phyloP scores from a whole-genome alignment of 1,140 invertebrate genomes.

The Eupeodes corollae region DNA sequence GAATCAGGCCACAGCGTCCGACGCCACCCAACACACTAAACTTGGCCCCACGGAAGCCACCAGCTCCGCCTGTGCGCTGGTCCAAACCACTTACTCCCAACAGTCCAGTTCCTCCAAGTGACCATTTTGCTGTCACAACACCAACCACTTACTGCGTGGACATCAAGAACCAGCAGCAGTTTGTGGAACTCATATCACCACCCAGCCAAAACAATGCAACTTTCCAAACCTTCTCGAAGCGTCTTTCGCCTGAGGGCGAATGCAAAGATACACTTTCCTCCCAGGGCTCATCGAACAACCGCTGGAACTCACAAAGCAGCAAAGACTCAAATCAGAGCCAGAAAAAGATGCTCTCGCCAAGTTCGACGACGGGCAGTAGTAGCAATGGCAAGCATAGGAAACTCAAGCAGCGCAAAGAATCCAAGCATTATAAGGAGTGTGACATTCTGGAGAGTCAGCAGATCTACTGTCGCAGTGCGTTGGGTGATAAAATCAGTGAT shows the following conservation, averaged over 20 bases:
- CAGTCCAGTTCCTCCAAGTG: constrained; percentile 50
- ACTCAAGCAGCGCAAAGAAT: constrained; percentile 42
- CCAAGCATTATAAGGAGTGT: constrained; percentile 63
- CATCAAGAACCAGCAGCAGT: constrained; percentile 42
- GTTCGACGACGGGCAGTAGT: constrained; percentile 3
- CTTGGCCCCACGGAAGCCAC: constrained; percentile 45
- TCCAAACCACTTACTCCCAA: constrained; percentile 45
- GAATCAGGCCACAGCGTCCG: constrained; percentile 53
- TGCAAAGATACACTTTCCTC: constrained; percentile 39
- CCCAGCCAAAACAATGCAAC: constrained; percentile 26
- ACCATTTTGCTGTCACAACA: constrained; percentile 69
- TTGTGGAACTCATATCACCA: constrained; percentile 35
- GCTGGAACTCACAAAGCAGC: constrained; percentile 21
- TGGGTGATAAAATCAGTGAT: constrained; percentile 85
- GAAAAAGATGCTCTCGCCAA: constrained; percentile 23
- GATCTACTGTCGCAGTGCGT: constrained; percentile 71
- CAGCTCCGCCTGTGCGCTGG: constrained; percentile 52
- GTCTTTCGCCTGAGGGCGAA: constrained; percentile 42
- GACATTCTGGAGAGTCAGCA: constrained; percentile 73
- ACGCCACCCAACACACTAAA: constrained; percentile 73
- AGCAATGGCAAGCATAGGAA: constrained; percentile 20
- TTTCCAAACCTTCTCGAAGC: constrained; percentile 38
- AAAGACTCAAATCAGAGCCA: constrained; percentile 25
- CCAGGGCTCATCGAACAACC: constrained; percentile 38
- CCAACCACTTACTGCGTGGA: constrained; percentile 67